These are phyloP conservation scores for Mallotus villosus DNA, from an alignment of 2,797 vertebrate species.

Conservation along the genomic window DNA sequence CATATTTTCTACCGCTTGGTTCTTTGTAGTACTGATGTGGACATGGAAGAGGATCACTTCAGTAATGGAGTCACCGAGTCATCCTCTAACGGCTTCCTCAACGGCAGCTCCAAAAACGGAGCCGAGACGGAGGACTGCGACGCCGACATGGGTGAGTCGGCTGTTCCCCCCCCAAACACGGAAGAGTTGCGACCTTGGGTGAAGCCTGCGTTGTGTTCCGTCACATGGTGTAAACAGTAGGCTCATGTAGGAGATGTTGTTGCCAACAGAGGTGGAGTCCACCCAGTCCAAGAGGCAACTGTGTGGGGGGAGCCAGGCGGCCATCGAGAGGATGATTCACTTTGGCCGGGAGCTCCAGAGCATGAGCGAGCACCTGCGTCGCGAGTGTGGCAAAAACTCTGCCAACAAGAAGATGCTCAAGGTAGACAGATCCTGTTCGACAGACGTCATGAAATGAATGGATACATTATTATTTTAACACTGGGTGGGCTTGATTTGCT, in stretches of 20 bases:
- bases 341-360: constrained; percentile 97
- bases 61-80: constrained; percentile 94
- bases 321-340: constrained; percentile 99
- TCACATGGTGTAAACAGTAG: background rate
- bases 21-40: constrained; percentile 84
- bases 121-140: constrained; percentile 93
- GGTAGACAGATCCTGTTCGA: constrained; percentile 65
- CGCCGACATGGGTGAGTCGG: constrained; percentile 90
- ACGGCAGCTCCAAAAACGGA: constrained; percentile 93
- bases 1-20: background rate
- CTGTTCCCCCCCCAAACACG: background rate
- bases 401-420: constrained; percentile 98
- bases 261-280: constrained; percentile 88
- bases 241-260: background rate
- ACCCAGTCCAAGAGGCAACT: constrained; percentile 91
- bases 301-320: constrained; percentile 96
- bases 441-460: too few relatives aligned
- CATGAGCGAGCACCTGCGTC: constrained; percentile 95
- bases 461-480: too few relatives aligned
- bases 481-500: too few relatives aligned
- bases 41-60: constrained; percentile 99
- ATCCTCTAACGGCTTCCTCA: constrained; percentile 97
- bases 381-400: constrained; percentile 95
- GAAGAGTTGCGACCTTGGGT: too few relatives aligned
- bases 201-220: background rate